These are phyloP conservation scores for Morone chrysops DNA, from an alignment of 2,113 vertebrate genomes.

Conservation along the genomic window DNA sequence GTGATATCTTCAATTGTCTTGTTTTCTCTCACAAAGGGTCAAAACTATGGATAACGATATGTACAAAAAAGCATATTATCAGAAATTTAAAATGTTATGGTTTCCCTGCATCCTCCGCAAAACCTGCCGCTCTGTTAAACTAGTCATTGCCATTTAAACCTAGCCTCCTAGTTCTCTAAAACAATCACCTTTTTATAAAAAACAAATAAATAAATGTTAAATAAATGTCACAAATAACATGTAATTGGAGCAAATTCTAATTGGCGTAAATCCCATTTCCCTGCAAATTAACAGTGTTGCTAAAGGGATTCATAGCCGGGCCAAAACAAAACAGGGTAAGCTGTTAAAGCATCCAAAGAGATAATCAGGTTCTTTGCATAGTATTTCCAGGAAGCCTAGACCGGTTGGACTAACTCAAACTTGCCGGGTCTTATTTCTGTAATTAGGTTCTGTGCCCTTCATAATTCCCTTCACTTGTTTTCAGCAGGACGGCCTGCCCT, in stretches of 20 bases:
- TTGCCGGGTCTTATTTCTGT: constrained; percentile 61
- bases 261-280: neutral
- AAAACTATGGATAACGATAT: neutral
- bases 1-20: neutral
- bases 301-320: neutral
- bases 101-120: neutral
- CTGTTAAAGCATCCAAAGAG: constrained; percentile 13
- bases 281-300: neutral
- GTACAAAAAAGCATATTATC: neutral
- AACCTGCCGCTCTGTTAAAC: neutral
- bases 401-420: constrained; percentile 41
- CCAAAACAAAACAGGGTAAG: constrained; percentile 16
- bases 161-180: neutral
- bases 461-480: constrained; percentile 45
- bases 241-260: neutral
- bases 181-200: neutral
- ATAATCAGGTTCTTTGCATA: constrained; percentile 46
- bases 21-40: neutral
- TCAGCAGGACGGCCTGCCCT: neutral
- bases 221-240: neutral
- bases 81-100: neutral
- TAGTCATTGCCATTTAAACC: neutral
- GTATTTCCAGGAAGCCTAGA: constrained; percentile 43
- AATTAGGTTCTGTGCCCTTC: constrained; percentile 60
- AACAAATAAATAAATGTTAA: neutral